Evolutionary conservation across 2,888 invertebrate species (phyloP).

Genomic region (Pristionchus fissidentatus): DNA sequence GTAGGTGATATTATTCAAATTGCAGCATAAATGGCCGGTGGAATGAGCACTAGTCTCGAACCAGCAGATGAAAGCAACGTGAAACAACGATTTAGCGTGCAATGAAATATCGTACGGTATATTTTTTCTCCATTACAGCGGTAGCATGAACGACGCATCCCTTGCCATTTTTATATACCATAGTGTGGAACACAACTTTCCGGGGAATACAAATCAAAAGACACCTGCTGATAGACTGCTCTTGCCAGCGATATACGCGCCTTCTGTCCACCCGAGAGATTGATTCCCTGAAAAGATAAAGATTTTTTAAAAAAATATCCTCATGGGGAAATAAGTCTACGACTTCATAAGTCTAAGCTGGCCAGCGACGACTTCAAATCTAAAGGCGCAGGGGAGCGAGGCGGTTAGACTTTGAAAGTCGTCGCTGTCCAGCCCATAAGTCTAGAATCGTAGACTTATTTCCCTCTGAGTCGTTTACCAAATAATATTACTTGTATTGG

Average conservation of each 20-base stretch:
- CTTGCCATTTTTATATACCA: neutral
- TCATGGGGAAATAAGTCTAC: too few species aligned
- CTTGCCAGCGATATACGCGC: conserved; percentile 82
- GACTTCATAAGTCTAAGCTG: too few species aligned
- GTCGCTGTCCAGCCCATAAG: too few species aligned
- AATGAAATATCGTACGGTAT: neutral
- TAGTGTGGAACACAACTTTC: conserved; percentile 80
- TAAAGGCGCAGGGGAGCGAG: too few species aligned
- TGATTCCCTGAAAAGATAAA: conserved; percentile 82
- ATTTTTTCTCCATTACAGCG: neutral
- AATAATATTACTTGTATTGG: neutral
- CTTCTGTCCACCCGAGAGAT: conserved; percentile 94
- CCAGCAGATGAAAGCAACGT: neutral
- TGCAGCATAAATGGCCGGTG: too few species aligned
- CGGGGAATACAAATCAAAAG: too few species aligned
- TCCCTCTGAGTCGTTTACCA: too few species aligned
- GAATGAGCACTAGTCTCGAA: too few species aligned
- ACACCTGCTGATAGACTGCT: conserved; percentile 84
- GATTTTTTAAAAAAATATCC: neutral
- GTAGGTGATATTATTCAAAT: too few species aligned
- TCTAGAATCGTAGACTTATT: too few species aligned
- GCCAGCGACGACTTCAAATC: too few species aligned
- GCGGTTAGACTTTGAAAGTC: too few species aligned
- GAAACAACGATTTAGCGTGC: neutral
- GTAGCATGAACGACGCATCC: neutral